A percentile compares a stretch with the other conserved stretches of the same genome.
Evolutionary conservation across 1,140 invertebrate genomes (phyloP).

Genomic region (Orchesella cincta): DNA sequence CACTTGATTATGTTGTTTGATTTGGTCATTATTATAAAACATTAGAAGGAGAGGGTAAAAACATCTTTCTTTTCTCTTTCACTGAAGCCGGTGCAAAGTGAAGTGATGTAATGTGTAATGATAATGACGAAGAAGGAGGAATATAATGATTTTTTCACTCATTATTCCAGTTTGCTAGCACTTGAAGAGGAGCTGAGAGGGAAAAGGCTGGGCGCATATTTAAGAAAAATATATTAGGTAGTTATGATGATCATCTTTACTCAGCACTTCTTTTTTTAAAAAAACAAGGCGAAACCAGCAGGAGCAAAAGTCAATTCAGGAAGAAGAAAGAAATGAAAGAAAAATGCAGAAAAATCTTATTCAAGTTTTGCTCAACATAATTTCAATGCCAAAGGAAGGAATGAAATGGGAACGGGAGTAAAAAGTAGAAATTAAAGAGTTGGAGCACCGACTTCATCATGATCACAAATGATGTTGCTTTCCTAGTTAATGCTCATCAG

Average conservation of each 20-base stretch:
- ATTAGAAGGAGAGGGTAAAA: background rate
- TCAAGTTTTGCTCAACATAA: background rate
- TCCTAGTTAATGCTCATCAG: background rate
- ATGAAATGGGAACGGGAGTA: background rate
- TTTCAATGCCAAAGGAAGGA: background rate
- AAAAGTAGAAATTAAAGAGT: constrained; percentile 24
- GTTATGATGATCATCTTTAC: background rate
- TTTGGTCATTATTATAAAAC: constrained; percentile 11
- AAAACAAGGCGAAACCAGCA: background rate
- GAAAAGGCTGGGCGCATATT: too few species aligned
- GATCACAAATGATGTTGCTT: constrained; percentile 14
- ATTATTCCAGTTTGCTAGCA: too few species aligned
- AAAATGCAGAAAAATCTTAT: background rate
- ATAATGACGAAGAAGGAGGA: background rate
- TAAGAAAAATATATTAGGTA: background rate
- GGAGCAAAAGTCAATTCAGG: background rate
- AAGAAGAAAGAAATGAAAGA: background rate
- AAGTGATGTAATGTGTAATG: background rate
- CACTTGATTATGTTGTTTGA: constrained; percentile 23
- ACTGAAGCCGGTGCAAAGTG: background rate
- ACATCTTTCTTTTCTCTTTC: background rate
- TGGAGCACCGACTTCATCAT: constrained; percentile 21
- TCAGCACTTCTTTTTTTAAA: background rate
- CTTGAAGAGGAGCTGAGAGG: background rate
- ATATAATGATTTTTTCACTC: too few species aligned